Percentiles rank a stretch among this genome's conserved stretches.
These are phyloP conservation scores for Alectoris magna DNA, from an alignment of 2,797 vertebrate species.

Conservation along the genomic window DNA sequence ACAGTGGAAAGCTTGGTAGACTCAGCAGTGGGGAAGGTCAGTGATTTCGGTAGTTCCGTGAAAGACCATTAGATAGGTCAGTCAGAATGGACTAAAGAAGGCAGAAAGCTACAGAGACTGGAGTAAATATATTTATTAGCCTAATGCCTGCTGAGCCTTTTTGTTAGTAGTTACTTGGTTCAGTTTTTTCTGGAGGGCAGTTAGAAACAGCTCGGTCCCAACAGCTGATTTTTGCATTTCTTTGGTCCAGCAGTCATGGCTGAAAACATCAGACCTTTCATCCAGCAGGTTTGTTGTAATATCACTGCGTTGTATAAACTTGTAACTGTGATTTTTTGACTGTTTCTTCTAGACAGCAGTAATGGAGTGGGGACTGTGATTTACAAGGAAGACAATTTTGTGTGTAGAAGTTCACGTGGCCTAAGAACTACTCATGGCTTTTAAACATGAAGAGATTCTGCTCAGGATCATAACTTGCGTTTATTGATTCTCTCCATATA, in stretches of 20 bases:
- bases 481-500: background rate
- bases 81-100: background rate
- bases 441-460: background rate
- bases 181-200: background rate
- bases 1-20: background rate
- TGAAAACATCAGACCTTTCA: background rate
- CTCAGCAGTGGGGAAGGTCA: background rate
- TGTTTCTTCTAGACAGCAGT: constrained; percentile 9
- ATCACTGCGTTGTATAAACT: background rate
- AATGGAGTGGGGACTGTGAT: background rate
- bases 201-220: background rate
- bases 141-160: background rate
- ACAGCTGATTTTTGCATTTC: background rate
- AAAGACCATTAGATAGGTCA: background rate
- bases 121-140: background rate
- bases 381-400: constrained; percentile 5
- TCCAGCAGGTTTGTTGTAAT: background rate
- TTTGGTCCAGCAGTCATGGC: background rate
- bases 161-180: background rate
- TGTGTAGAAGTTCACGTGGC: background rate
- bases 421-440: background rate
- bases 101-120: background rate
- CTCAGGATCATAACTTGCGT: background rate
- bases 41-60: background rate
- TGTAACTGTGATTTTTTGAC: background rate